These are phyloP conservation scores for Larimichthys crocea DNA, from an alignment of 2,113 vertebrate genomes.

Conservation along the genomic window DNA sequence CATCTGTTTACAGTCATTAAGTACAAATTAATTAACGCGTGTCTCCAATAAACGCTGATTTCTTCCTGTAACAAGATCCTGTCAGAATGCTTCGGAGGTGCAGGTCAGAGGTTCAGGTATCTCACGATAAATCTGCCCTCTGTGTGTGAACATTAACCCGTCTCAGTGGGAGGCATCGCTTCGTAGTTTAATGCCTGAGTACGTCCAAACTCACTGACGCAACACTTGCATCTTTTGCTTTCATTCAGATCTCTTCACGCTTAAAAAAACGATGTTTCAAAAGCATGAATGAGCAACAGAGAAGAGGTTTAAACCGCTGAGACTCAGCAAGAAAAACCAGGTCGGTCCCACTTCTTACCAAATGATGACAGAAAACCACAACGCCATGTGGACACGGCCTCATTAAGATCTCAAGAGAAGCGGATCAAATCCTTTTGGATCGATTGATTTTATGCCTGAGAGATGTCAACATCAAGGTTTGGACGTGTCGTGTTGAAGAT, in stretches of 20 bases:
- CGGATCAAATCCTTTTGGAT: conserved; percentile 27
- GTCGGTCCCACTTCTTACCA: background rate
- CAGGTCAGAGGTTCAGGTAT: conserved; percentile 20
- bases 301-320: background rate
- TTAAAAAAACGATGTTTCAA: background rate
- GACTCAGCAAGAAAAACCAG: background rate
- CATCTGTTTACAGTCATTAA: background rate
- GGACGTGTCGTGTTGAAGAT: conserved; percentile 1
- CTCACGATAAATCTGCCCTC: background rate
- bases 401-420: conserved; percentile 32
- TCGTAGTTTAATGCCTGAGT: conserved; percentile 37
- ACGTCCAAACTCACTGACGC: background rate
- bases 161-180: conserved; percentile 38
- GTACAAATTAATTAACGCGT: background rate
- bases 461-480: background rate
- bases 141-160: conserved; percentile 59
- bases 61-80: conserved; percentile 24
- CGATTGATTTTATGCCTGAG: conserved; percentile 38
- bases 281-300: background rate
- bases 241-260: background rate
- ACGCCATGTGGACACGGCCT: background rate
- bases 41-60: background rate
- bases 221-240: background rate
- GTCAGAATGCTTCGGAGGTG: conserved; percentile 6
- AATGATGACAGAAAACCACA: background rate